Evolutionary conservation across 1,140 invertebrate species (phyloP).

Genomic region (Fopius arisanus): DNA sequence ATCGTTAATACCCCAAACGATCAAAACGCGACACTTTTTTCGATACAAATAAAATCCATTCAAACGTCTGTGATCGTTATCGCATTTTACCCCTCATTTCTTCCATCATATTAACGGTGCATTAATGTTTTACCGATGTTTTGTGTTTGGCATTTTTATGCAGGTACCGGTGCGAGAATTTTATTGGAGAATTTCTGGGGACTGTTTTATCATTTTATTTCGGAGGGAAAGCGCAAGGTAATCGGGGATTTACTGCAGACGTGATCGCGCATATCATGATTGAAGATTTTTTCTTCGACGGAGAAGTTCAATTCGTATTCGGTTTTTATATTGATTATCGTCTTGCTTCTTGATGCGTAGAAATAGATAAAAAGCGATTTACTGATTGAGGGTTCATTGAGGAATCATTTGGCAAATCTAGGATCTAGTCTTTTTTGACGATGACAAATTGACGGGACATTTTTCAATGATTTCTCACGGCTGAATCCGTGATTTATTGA

Average conservation of each 20-base stretch:
- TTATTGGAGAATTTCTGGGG: background rate
- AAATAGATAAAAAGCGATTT: too few relatives aligned
- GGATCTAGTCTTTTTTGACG: too few relatives aligned
- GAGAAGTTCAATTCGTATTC: background rate
- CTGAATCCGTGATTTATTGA: too few relatives aligned
- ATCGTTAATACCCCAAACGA: background rate
- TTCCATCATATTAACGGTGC: background rate
- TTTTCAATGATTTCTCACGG: too few relatives aligned
- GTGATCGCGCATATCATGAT: background rate
- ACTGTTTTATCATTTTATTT: background rate
- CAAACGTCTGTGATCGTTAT: background rate
- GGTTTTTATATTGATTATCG: too few relatives aligned
- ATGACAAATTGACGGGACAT: too few relatives aligned
- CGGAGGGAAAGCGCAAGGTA: background rate
- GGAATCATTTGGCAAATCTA: too few relatives aligned
- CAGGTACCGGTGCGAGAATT: background rate
- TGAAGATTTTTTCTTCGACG: background rate
- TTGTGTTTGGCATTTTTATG: background rate
- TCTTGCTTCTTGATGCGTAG: too few relatives aligned
- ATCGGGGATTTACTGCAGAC: background rate
- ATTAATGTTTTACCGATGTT: background rate
- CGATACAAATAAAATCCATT: background rate
- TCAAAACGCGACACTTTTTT: background rate
- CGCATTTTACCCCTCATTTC: background rate
- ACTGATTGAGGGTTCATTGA: too few relatives aligned